These are phyloP conservation scores for Sinelater perroti DNA, from an alignment of 2,888 invertebrate genomes.

Conservation along the genomic window DNA sequence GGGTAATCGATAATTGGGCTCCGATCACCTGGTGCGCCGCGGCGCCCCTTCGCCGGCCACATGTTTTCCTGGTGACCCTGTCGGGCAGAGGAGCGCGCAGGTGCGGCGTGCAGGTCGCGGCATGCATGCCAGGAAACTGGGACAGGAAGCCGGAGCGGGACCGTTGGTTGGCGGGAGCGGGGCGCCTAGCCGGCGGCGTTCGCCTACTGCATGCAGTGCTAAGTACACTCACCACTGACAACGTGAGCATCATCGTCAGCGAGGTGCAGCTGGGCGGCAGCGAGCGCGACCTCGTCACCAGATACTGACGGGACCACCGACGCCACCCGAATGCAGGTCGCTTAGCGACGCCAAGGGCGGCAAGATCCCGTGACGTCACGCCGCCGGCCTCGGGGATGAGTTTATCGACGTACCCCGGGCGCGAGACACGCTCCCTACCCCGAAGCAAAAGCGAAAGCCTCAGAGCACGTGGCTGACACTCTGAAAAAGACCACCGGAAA, in stretches of 20 bases:
- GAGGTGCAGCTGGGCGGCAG: slow-evolving; percentile 32
- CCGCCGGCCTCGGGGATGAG: slow-evolving; percentile 30
- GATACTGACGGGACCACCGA: slow-evolving; percentile 44
- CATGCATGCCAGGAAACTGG: slow-evolving; percentile 15
- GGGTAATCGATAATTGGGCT: no score
- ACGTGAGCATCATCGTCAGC: slow-evolving; percentile 51
- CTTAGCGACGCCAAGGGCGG: slow-evolving; percentile 47
- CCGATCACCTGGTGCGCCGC: neutral
- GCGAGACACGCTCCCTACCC: slow-evolving; percentile 4
- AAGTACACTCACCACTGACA: slow-evolving; percentile 51
- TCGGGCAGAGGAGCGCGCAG: slow-evolving; percentile 3
- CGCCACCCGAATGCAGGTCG: slow-evolving; percentile 48
- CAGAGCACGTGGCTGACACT: no score
- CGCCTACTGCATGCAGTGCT: slow-evolving; percentile 26
- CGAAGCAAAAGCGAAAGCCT: no score
- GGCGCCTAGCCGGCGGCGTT: slow-evolving; percentile 1
- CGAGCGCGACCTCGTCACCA: slow-evolving; percentile 44
- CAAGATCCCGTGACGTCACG: slow-evolving; percentile 49
- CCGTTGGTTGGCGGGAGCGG: neutral
- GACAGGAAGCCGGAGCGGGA: neutral
- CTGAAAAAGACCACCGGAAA: no score
- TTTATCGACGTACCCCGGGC: slow-evolving; percentile 23
- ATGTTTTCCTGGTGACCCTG: neutral
- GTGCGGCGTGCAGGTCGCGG: neutral
- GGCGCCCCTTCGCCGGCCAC: neutral